Base-by-base conservation (phyloP, 35 echinoderm and acorn worm species). In the Heliocidaris erythrogramma region DNA sequence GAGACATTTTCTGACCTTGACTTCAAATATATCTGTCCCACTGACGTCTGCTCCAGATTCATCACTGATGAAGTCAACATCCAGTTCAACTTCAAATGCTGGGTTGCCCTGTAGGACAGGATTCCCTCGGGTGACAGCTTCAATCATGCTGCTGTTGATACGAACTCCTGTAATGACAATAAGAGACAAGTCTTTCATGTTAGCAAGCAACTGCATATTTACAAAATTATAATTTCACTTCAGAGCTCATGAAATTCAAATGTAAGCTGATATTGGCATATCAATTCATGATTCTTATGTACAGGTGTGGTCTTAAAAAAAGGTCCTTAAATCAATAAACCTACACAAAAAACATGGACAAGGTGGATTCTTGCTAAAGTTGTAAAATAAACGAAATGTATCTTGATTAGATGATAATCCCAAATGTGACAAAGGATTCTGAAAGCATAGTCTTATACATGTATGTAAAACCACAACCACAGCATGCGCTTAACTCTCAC, bases 41-140 rank as follows among this genome's bases (percentile, higher is more conserved):
- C 29, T 59, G 47, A 92, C 48, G 12, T 48, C n/a, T 56, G 91
- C 91, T 18, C 91, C 91, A 2, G 91, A 92, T 48, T 14, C n/a
- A 30, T 92, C 31, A 50, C 91, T 92, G 91, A 21, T 27, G 49
- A n/a, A 92, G 47, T 92, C 48, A 13, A 92, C 47, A 48, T 92
- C 49, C 17, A 92, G 16, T 92, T 92, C 48, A 59, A 92, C 50
- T 13, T 92, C 30, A 30, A 92, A 92, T 4, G 47, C 14, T 59
- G 91, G 5, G 49, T 92, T 59, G 9, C 91, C 91, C 49, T 92
- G 47, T 11, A 92, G 91, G 13, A 92, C 9, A 13, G 91, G 91
- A 92, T 9, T 30, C 0, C 91, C 91, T 30, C 13, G 17, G 16
- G 49, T 92, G 0, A 92, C 30, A 30, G 16, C 29, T 30, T 49